Evolutionary conservation across 2,888 invertebrate genomes (phyloP).

Genomic region (Desoria tigrina): DNA sequence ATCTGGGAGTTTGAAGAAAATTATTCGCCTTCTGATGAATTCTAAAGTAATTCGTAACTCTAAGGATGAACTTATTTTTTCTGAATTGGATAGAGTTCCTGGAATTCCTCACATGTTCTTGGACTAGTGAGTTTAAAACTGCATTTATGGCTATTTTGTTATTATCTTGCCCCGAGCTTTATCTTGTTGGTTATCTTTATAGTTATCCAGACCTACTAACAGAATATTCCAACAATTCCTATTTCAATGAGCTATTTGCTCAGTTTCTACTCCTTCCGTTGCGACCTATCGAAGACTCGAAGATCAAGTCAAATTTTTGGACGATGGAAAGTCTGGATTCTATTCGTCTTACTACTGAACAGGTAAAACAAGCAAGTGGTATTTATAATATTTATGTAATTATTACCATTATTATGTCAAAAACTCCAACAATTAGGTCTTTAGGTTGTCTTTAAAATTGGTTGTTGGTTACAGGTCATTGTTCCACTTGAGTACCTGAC

Average conservation of each 20-base stretch:
- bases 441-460: no score
- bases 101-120: slow-evolving; percentile 31
- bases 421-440: no score
- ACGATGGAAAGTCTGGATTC: slow-evolving; percentile 21
- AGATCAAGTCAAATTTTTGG: slow-evolving; percentile 44
- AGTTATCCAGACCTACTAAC: slow-evolving; percentile 72
- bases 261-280: slow-evolving; percentile 79
- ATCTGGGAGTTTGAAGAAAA: slow-evolving; percentile 6
- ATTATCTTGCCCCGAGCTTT: slow-evolving; percentile 1
- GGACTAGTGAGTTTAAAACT: slow-evolving; percentile 30
- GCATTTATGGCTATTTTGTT: no score
- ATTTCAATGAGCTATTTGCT: slow-evolving; percentile 80
- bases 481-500: slow-evolving; percentile 29
- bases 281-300: slow-evolving; percentile 54
- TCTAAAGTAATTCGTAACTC: slow-evolving; percentile 14
- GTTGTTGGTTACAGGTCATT: slow-evolving; percentile 11
- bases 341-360: slow-evolving; percentile 16
- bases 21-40: slow-evolving; percentile 18
- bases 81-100: slow-evolving; percentile 20
- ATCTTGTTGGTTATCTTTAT: slow-evolving; percentile 18
- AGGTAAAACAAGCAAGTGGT: no score
- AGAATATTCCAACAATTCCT: slow-evolving; percentile 86
- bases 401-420: no score
- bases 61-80: slow-evolving; percentile 24
- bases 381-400: no score